Evolutionary conservation across 2,797 vertebrate genomes (phyloP), one percentile per base, ranked within the genome.

Genomic region (Chromobotia macracanthus): DNA sequence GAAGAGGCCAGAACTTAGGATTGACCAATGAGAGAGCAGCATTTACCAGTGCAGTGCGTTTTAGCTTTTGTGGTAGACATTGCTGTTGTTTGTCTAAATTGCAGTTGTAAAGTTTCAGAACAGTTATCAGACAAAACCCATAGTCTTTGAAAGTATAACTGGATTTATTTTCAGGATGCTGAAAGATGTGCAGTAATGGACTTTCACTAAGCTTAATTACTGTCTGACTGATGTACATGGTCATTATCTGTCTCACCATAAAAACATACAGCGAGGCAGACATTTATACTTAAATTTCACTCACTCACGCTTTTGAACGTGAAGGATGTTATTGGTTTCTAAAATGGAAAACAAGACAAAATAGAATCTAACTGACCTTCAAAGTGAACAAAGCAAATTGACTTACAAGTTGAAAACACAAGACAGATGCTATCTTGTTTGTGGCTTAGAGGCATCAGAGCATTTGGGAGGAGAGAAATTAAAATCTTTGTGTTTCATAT

Each of bases 161-260:
- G 50, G 80, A 72, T 86, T 85, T 72, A 51, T 70, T 90, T 92
- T 83, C 64, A 61, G 56, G 56, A 71, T 35, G 53, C 75, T 83
- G 84, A 82, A 78, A 84, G 48, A 58, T 66, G 81, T 63, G 67
- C 23, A 61, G 60, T 83, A 85, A 82, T 83, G 72, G 82, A 61
- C 72, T 84, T 67, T 65, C 25, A 77, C n/a, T 16, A 5, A 66
- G 65, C 28, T 58, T 25, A 56, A 61, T 72, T 79, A 55, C 75
- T 63, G 73, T 86, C 35, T 81, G 85, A 83, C 69, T 77, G 71
- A 83, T 67, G 23, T 71, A 48, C 75, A 44, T 2, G 10, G 72
- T 69, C 69, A 76, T 84, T 83, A 81, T 81, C 70, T 65, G 60
- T 80, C 71, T 74, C 25, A 46, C 69, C 68, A 31, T 2, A 13